phyloP scores from a whole-genome alignment of 1,140 invertebrate genomes.

The Dendrolimus punctatus region DNA sequence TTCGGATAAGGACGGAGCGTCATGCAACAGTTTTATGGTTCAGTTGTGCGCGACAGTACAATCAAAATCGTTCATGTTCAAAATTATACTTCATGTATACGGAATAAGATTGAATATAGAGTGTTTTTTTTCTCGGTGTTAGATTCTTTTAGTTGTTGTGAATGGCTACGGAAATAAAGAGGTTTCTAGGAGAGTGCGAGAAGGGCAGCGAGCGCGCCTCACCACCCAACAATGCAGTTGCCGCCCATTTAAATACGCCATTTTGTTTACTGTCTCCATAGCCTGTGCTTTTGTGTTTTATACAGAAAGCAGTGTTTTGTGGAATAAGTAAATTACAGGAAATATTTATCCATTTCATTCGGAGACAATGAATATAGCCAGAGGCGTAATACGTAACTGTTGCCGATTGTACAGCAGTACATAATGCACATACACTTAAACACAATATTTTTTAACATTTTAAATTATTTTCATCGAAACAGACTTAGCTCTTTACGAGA shows the following conservation, averaged over 20 bases:
- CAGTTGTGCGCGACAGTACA: constrained; percentile 11
- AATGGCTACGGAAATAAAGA: constrained; percentile 3
- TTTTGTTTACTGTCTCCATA: constrained; percentile 65
- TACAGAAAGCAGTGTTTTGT: constrained; percentile 54
- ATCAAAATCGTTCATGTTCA: not conserved
- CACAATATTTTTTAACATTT: not conserved
- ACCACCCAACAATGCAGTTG: constrained; percentile 55
- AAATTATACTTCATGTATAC: constrained; percentile 16
- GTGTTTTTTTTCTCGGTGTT: constrained; percentile 17
- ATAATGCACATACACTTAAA: not conserved
- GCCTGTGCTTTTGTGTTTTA: constrained; percentile 29
- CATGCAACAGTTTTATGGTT: constrained; percentile 58
- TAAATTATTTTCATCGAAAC: not conserved
- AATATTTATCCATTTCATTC: constrained; percentile 50
- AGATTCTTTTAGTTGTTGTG: constrained; percentile 26
- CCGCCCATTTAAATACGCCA: constrained; percentile 71
- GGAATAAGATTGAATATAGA: constrained; percentile 22
- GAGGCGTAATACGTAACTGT: constrained; percentile 8
- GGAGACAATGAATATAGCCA: constrained; percentile 25
- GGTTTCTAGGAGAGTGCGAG: constrained; percentile 31
- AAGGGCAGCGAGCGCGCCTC: constrained; percentile 34
- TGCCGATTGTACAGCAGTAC: not conserved
- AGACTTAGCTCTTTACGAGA: too few species aligned
- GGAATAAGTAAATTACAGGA: constrained; percentile 60
- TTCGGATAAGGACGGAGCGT: constrained; percentile 41